Conservation (phyloP, 2,113 vertebrate species). For the Meleagris gallopavo region DNA sequence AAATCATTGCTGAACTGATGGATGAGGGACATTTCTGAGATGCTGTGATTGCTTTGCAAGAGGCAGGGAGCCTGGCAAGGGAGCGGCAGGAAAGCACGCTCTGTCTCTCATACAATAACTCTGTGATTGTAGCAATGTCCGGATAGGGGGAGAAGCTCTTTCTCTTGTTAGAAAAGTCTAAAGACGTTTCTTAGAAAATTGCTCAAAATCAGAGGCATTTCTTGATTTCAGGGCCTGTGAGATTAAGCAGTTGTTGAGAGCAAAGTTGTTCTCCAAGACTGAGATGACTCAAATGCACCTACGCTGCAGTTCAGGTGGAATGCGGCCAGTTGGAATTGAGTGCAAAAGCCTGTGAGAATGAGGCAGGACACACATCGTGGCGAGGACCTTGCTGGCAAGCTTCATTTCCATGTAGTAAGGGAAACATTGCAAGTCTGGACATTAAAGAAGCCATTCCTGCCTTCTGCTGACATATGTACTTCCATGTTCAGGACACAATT, state of each 20-base stretch:
- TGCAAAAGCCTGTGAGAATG: neutral
- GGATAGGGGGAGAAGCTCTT: neutral
- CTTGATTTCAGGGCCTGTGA: neutral
- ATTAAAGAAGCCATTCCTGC: neutral
- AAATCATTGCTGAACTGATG: neutral
- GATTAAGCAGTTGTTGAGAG: neutral
- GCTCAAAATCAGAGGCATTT: neutral
- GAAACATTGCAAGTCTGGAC: neutral
- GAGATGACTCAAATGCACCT: slow-evolving; percentile 11
- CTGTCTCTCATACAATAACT: neutral
- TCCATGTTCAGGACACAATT: neutral
- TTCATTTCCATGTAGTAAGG: slow-evolving; percentile 46
- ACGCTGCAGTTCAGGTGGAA: neutral
- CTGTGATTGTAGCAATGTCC: neutral
- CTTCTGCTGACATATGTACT: neutral
- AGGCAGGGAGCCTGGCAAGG: neutral
- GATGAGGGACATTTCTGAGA: neutral
- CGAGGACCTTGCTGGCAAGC: neutral
- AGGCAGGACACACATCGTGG: neutral
- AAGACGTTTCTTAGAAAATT: neutral
- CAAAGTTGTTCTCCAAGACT: neutral
- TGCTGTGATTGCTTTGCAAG: neutral
- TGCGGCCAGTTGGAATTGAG: neutral
- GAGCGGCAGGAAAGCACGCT: neutral
- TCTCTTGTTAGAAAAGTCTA: neutral